These are phyloP conservation scores for Pelodytes ibericus DNA, from an alignment of 2,797 vertebrate genomes.

Conservation along the genomic window DNA sequence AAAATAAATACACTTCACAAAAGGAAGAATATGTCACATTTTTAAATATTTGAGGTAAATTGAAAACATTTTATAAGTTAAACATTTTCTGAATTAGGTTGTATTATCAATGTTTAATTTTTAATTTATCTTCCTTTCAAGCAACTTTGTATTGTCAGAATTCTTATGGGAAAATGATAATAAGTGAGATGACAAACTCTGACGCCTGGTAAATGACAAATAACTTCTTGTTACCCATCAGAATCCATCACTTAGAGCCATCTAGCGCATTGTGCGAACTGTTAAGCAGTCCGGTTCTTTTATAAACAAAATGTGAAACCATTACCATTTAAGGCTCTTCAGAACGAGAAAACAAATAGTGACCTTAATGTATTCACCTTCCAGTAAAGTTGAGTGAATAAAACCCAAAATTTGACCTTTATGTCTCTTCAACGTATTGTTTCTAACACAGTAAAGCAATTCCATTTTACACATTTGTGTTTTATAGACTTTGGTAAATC, in stretches of 20 bases:
- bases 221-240: background rate
- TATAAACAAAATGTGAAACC: slow-evolving; percentile 6
- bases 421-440: slow-evolving; percentile 25
- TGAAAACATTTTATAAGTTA: background rate
- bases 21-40: background rate
- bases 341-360: slow-evolving; percentile 20
- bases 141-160: slow-evolving; percentile 22
- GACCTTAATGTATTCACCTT: slow-evolving; percentile 32
- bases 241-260: background rate
- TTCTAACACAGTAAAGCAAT: slow-evolving; percentile 35
- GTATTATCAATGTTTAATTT: slow-evolving; percentile 38
- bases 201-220: background rate
- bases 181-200: slow-evolving; percentile 19
- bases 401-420: slow-evolving; percentile 24
- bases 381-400: slow-evolving; percentile 24
- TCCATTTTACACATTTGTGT: slow-evolving; percentile 35
- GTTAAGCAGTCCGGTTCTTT: background rate
- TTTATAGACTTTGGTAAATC: slow-evolving; percentile 54
- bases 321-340: background rate
- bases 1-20: background rate
- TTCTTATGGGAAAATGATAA: slow-evolving; percentile 30
- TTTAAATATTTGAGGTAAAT: background rate
- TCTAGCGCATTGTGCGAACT: background rate
- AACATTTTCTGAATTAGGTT: slow-evolving; percentile 34
- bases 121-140: slow-evolving; percentile 26